phyloP scores from a whole-genome alignment of 2,888 invertebrate genomes.

The Electrophaes corylata region DNA sequence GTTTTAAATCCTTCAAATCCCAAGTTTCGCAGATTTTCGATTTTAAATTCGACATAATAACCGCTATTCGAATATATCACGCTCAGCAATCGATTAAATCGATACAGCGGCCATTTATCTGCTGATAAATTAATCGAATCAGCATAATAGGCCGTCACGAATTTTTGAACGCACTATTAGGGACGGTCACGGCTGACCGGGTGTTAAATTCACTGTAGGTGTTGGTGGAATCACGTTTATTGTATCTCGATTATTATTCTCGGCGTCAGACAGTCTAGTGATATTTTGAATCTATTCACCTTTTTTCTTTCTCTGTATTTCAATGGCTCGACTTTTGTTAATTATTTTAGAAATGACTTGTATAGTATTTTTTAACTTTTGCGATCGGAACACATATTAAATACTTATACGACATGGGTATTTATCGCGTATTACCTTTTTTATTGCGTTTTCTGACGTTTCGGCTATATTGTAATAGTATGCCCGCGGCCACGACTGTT shows the following conservation, averaged over 20 bases:
- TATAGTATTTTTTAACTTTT: no score
- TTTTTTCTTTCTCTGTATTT: not conserved
- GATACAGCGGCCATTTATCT: constrained; percentile 71
- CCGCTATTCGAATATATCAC: constrained; percentile 67
- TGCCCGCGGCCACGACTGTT: no score
- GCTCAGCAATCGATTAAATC: constrained; percentile 59
- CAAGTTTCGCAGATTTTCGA: constrained; percentile 22
- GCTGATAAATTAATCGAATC: constrained; percentile 82
- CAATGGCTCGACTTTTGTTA: not conserved
- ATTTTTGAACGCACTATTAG: constrained; percentile 75
- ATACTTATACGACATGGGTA: no score
- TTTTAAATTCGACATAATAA: constrained; percentile 36
- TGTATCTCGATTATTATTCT: constrained; percentile 8
- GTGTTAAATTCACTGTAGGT: constrained; percentile 13
- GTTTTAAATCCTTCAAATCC: not conserved
- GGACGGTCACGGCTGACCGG: constrained; percentile 39
- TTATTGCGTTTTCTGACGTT: no score
- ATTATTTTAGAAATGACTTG: no score
- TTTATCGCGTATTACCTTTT: no score
- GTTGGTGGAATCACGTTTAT: constrained; percentile 23
- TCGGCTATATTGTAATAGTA: no score
- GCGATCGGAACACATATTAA: no score
- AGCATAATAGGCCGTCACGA: constrained; percentile 75
- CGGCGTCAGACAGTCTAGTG: constrained; percentile 16
- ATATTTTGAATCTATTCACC: not conserved